Evolutionary conservation across 2,888 invertebrate species (phyloP).

Genomic region (Spodoptera picta): DNA sequence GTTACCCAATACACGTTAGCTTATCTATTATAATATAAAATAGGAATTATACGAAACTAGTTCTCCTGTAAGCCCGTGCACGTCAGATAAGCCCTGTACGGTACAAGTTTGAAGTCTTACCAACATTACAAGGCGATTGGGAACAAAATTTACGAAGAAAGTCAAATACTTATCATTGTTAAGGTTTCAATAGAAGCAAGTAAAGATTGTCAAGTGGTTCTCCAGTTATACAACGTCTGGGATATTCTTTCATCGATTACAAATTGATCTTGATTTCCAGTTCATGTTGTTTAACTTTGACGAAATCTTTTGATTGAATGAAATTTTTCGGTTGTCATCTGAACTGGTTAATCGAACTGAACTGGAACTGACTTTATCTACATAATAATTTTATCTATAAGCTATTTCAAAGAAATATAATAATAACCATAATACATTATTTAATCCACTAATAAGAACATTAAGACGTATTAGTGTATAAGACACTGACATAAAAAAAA

Average conservation of each 20-base stretch:
- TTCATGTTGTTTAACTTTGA: slow-evolving; percentile 18
- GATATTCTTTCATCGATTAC: slow-evolving; percentile 33
- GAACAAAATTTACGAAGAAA: slow-evolving; percentile 57
- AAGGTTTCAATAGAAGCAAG: slow-evolving; percentile 39
- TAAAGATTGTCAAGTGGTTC: slow-evolving; percentile 29
- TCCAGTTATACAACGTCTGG: slow-evolving; percentile 34
- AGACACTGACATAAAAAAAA: too few species aligned
- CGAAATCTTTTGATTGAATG: slow-evolving; percentile 17
- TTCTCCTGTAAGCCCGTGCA: slow-evolving; percentile 49
- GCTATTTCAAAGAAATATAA: too few species aligned
- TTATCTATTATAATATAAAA: slow-evolving; percentile 67
- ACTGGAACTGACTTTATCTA: too few species aligned
- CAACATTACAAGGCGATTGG: slow-evolving; percentile 56
- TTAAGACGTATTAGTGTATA: too few species aligned
- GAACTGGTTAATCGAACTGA: too few species aligned
- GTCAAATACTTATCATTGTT: slow-evolving; percentile 55
- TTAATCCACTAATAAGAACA: too few species aligned
- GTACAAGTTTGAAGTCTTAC: slow-evolving; percentile 62
- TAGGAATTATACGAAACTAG: slow-evolving; percentile 64
- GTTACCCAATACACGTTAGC: slow-evolving; percentile 57
- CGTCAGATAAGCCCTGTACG: slow-evolving; percentile 61
- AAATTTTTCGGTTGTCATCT: slow-evolving; percentile 1
- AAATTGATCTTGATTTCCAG: slow-evolving; percentile 40
- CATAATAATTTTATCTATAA: too few species aligned
- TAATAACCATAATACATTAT: too few species aligned